Base-by-base conservation (phyloP, 2,113 vertebrate genomes). In the Corythoichthys intestinalis region DNA sequence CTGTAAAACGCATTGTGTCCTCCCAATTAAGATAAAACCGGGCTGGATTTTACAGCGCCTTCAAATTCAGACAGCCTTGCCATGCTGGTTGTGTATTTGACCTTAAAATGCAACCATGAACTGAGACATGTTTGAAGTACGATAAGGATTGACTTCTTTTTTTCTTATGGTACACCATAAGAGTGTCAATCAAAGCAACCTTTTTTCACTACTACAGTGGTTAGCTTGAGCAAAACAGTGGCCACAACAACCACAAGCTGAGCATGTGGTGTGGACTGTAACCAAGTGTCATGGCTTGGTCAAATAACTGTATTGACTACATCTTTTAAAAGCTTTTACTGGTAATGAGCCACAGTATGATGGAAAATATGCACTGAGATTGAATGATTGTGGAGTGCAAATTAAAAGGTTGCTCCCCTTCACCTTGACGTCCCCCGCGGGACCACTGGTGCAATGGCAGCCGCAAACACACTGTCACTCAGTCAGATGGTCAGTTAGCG, bases 341-440 rank as follows among this genome's bases (percentile, higher is more conserved):
- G 34, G 56, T 37, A 4, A 58, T 35, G 8, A 6, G 13, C 4
- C 58, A 7, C 37, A 17, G 4, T 38, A 39, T 17, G 37, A 38
- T 60, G 58, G 12, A 60, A 37, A 6, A 37, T 34, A 13, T 13
- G 9, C 20, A 56, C 53, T 56, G 20, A 34, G 53, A 34, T 9
- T 56, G 20, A 56, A 34, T 11, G 9, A 15, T 38, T 60, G 65
- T 64, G 74, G 59, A 64, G 65, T 72, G 77, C 72, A 79, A 82
- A 60, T 70, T 60, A 67, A 35, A 72, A 46, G 13, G 59, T 52
- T 71, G 78, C 54, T 60, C 83, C 70, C 72, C 76, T 73, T 90
- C 85, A 89, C 88, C 90, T 89, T 91, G 85, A 58, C 58, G 65
- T 63, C 67, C 63, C 79, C 77, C 54, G 14, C 66, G 84, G 71